A percentile compares a stretch with the other conserved stretches of the same genome.
These are phyloP conservation scores for Mastigias papua DNA, from an alignment of 30 jellyfish, hydroid and myxozoan genomes.

Conservation along the genomic window DNA sequence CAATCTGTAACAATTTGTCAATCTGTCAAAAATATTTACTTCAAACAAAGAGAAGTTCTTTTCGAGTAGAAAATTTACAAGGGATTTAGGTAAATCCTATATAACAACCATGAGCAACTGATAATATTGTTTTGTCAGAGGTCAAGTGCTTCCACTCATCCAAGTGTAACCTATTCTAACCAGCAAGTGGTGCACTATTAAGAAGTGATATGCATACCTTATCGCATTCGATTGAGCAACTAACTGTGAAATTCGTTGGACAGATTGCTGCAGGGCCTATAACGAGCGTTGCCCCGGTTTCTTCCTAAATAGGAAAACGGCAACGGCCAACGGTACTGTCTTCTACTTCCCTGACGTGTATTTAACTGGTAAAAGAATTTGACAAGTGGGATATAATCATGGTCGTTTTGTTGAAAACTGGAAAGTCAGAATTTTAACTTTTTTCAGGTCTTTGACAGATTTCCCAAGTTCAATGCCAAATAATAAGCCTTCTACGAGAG, in stretches of 20 bases:
- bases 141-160: not conserved
- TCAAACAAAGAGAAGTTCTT: too few relatives aligned
- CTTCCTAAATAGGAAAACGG: not conserved
- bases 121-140: not conserved
- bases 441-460: slow-evolving; percentile 3
- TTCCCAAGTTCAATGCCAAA: slow-evolving; percentile 14
- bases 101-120: too few relatives aligned
- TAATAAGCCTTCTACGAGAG: slow-evolving; percentile 5
- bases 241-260: not conserved
- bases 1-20: too few relatives aligned
- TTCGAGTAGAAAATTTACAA: too few relatives aligned
- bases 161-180: not conserved
- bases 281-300: not conserved
- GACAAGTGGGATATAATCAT: not conserved
- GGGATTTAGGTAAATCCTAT: too few relatives aligned
- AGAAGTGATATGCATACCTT: not conserved
- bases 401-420: slow-evolving; percentile 12
- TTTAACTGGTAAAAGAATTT: not conserved
- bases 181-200: not conserved
- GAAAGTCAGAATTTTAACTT: not conserved
- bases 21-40: too few relatives aligned
- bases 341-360: not conserved
- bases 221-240: not conserved
- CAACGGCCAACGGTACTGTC: not conserved
- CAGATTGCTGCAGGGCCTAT: not conserved